Base-by-base conservation (phyloP, 2,113 vertebrate genomes). In the Amphilophus citrinellus region DNA sequence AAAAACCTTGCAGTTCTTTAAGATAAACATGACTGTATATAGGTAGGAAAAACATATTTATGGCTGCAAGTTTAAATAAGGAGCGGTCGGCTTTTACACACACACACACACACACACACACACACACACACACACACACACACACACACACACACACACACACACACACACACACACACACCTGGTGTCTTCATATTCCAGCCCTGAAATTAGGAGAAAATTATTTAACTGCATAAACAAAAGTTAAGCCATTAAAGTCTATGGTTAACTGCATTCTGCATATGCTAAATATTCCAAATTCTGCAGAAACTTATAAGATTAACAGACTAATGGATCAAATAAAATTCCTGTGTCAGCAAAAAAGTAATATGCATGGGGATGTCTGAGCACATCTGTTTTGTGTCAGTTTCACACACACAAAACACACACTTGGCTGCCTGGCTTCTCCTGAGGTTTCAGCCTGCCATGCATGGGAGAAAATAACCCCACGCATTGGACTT, bases 381-480 rank as follows among this genome's bases (percentile, higher is more conserved):
- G 20, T 56, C 4, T 60, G 44, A 59, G 76, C 50, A 84, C 68
- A 77, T 86, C 60, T 87, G 80, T 84, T 88, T 82, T 80, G 10
- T 24, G 7, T 85, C 60, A 5, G 17, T 60, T 5, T 32, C 18
- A 27, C 13, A 35, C 32, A 80, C 60, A 60, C 42, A 77, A 37
- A 39, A 35, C 61, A 76, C 44, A 78, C 56, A 82, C 47, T 76
- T 65, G 17, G 56, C 89, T 56, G 73, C 79, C 18, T 58, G 58
- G 24, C 66, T 14, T 53, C 77, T 87, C 80, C 39, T 75, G 79
- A 76, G 84, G 44, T 63, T 84, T 76, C 10, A 77, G 82, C 14
- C 56, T 79, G 62, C 42, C 79, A 79, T 83, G 82, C 80, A 60
- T 89, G 56, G 53, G 65, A 89, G 82, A 86, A 89, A 91, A 88